These are phyloP conservation scores for Coregonus suidteri DNA, from an alignment of 2,797 vertebrate species.

Conservation along the genomic window DNA sequence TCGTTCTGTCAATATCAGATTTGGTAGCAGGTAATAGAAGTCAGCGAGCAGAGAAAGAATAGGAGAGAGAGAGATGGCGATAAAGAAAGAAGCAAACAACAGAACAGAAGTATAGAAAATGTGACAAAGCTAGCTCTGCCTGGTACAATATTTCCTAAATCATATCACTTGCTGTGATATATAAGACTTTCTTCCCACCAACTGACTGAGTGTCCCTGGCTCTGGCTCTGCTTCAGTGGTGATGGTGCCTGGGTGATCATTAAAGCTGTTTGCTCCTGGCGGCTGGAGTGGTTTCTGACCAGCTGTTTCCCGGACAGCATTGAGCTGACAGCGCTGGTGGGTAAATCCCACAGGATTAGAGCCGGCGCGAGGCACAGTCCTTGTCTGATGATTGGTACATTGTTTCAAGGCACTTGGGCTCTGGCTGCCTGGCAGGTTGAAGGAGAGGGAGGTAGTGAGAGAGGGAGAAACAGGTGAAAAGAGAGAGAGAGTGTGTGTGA, in stretches of 20 bases:
- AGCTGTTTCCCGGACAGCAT: slow-evolving; percentile 44
- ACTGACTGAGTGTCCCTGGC: slow-evolving; percentile 49
- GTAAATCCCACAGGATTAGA: slow-evolving; percentile 51
- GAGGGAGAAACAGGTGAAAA: slow-evolving; percentile 45
- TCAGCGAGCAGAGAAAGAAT: background rate
- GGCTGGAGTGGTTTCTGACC: slow-evolving; percentile 29
- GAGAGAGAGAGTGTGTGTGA: slow-evolving; percentile 3
- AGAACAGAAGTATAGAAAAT: slow-evolving; percentile 9
- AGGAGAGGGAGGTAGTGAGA: background rate
- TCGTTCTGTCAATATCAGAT: background rate
- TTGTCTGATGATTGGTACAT: slow-evolving; percentile 50
- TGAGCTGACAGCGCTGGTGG: slow-evolving; percentile 28
- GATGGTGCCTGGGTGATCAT: slow-evolving; percentile 48
- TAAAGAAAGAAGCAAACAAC: slow-evolving; percentile 59
- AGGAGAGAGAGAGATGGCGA: slow-evolving; percentile 33
- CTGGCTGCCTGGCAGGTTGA: slow-evolving; percentile 50
- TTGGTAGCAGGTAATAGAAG: background rate
- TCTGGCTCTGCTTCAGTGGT: slow-evolving; percentile 54
- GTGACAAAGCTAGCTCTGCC: slow-evolving; percentile 1
- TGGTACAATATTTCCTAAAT: slow-evolving; percentile 21
- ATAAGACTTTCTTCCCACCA: slow-evolving; percentile 25
- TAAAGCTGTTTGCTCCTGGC: slow-evolving; percentile 59
- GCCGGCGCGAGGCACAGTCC: slow-evolving; percentile 30
- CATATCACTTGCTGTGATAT: slow-evolving; percentile 15
- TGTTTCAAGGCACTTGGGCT: slow-evolving; percentile 46